phyloP scores from a whole-genome alignment of 1,140 invertebrate genomes.

The Atta cephalotes region DNA sequence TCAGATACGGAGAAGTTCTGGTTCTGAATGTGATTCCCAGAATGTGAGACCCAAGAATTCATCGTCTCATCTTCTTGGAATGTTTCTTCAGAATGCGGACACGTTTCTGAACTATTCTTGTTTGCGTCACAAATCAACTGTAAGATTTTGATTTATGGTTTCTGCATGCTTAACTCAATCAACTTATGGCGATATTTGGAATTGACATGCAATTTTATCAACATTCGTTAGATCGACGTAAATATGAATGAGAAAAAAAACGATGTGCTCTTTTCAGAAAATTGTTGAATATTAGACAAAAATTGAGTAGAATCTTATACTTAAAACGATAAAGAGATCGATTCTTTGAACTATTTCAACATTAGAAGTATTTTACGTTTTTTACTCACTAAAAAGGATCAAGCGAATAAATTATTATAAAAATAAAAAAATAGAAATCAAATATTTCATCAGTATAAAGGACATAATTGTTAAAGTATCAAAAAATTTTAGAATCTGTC shows the following conservation, averaged over 20 bases:
- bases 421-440: no score
- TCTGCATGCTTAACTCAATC: slow-evolving; percentile 28
- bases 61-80: slow-evolving; percentile 15
- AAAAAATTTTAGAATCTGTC: no score
- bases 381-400: no score
- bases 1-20: slow-evolving; percentile 21
- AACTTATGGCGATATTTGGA: neutral
- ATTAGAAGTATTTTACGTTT: no score
- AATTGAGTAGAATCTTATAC: neutral
- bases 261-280: neutral
- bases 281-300: slow-evolving; percentile 5
- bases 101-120: slow-evolving; percentile 14
- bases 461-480: no score
- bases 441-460: no score
- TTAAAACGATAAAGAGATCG: neutral
- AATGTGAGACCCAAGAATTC: neutral
- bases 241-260: neutral
- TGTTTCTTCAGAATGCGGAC: slow-evolving; percentile 11
- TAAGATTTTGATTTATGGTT: slow-evolving; percentile 46
- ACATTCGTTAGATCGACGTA: neutral
- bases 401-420: no score
- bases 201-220: slow-evolving; percentile 34
- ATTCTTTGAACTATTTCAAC: neutral
- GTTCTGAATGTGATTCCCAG: neutral
- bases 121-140: slow-evolving; percentile 24